phyloP scores from a whole-genome alignment of 2,888 invertebrate species.

The Ecdyonurus torrentis region DNA sequence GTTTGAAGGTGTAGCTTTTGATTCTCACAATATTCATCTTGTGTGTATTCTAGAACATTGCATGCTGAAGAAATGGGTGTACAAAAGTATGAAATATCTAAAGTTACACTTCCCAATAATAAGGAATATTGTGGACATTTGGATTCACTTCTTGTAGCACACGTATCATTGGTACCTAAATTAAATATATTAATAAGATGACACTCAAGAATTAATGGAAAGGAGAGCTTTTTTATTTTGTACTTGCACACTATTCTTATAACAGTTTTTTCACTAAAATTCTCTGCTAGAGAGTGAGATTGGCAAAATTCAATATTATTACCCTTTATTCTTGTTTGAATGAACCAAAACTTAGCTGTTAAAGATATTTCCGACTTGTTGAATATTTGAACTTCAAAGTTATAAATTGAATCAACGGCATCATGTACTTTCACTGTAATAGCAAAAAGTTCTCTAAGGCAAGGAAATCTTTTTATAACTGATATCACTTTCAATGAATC shows the following conservation, averaged over 20 bases:
- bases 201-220: background rate
- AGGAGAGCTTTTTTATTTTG: background rate
- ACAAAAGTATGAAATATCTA: background rate
- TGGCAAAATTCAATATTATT: background rate
- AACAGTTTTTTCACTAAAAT: background rate
- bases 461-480: background rate
- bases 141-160: too few species aligned
- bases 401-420: background rate
- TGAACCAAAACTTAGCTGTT: background rate
- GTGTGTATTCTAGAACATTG: background rate
- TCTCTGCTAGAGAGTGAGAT: background rate
- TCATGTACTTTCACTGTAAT: background rate
- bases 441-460: background rate
- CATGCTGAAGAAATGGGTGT: background rate
- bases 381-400: background rate
- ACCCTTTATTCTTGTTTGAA: background rate
- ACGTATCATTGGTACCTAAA: too few species aligned
- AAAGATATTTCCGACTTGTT: background rate
- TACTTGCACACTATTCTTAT: background rate
- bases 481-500: background rate
- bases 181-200: background rate
- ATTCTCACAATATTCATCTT: too few species aligned
- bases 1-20: too few species aligned
- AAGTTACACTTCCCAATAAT: background rate
- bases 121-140: too few species aligned